Conservation (phyloP, 2,797 vertebrate genomes). For the Bovichtus variegatus region DNA sequence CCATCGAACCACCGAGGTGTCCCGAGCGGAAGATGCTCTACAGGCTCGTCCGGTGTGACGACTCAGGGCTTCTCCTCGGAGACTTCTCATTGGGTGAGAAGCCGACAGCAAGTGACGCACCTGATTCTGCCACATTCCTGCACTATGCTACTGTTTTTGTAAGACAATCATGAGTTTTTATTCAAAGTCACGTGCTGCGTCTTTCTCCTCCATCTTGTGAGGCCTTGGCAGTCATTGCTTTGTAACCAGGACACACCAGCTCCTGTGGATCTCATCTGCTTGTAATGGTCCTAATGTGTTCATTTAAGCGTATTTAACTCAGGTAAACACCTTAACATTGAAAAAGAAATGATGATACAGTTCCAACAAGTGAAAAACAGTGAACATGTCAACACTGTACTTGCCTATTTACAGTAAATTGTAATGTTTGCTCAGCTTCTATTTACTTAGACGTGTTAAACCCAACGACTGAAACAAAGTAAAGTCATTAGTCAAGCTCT, state of each 20-base stretch:
- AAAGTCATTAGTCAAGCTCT: not conserved
- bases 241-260: not conserved
- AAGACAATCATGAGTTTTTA: conserved; percentile 33
- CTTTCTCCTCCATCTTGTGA: not conserved
- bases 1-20: conserved; percentile 42
- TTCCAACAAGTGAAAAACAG: not conserved
- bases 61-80: conserved; percentile 24
- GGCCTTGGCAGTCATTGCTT: not conserved
- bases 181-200: not conserved
- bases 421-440: conserved; percentile 47
- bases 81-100: conserved; percentile 63
- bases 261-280: not conserved
- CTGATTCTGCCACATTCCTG: conserved; percentile 71
- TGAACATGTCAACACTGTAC: conserved; percentile 21
- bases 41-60: conserved; percentile 82
- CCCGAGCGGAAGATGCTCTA: conserved; percentile 77
- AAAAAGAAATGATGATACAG: not conserved
- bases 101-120: conserved; percentile 56
- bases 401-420: conserved; percentile 46
- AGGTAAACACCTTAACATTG: not conserved
- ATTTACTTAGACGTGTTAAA: conserved; percentile 28
- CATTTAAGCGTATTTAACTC: not conserved
- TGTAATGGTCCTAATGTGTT: not conserved
- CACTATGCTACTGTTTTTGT: conserved; percentile 36
- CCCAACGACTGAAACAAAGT: conserved; percentile 1